A percentile compares a stretch with the other conserved stretches of the same genome.
These are phyloP conservation scores for Thymelicus acteon DNA, from an alignment of 2,888 invertebrate genomes.

Conservation along the genomic window DNA sequence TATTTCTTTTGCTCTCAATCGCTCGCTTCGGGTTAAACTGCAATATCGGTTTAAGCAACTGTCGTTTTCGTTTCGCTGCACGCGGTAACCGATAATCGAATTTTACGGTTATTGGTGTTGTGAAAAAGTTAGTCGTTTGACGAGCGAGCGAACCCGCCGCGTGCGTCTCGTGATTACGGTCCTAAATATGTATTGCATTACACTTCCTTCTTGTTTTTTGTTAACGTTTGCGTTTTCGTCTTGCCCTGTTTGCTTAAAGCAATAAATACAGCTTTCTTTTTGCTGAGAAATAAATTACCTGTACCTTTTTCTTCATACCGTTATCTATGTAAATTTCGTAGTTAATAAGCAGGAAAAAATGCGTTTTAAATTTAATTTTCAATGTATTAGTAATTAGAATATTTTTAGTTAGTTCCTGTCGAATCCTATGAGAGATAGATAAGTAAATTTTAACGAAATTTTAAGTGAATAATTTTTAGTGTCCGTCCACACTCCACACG, in stretches of 20 bases:
- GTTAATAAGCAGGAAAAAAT: too few species aligned
- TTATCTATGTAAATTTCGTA: too few species aligned
- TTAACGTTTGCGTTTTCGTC: neutral
- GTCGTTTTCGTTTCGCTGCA: slow-evolving; percentile 68
- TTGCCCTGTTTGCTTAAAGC: neutral
- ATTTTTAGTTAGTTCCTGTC: too few species aligned
- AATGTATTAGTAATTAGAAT: too few species aligned
- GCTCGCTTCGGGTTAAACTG: slow-evolving; percentile 18
- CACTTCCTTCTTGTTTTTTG: slow-evolving; percentile 10
- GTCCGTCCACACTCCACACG: too few species aligned
- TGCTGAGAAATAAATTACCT: too few species aligned
- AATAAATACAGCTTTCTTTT: neutral
- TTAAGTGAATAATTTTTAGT: too few species aligned
- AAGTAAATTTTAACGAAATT: too few species aligned
- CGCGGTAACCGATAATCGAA: slow-evolving; percentile 68
- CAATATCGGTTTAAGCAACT: slow-evolving; percentile 55
- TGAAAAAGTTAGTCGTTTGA: slow-evolving; percentile 53
- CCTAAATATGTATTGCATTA: slow-evolving; percentile 26
- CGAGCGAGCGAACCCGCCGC: slow-evolving; percentile 35
- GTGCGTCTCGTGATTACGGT: slow-evolving; percentile 24
- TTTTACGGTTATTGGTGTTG: slow-evolving; percentile 73
- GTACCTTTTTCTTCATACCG: too few species aligned
- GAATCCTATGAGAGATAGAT: too few species aligned
- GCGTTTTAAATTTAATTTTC: too few species aligned
- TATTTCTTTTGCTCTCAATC: neutral